phyloP scores from a whole-genome alignment of 2,113 vertebrate species.

The Danionella cerebrum region DNA sequence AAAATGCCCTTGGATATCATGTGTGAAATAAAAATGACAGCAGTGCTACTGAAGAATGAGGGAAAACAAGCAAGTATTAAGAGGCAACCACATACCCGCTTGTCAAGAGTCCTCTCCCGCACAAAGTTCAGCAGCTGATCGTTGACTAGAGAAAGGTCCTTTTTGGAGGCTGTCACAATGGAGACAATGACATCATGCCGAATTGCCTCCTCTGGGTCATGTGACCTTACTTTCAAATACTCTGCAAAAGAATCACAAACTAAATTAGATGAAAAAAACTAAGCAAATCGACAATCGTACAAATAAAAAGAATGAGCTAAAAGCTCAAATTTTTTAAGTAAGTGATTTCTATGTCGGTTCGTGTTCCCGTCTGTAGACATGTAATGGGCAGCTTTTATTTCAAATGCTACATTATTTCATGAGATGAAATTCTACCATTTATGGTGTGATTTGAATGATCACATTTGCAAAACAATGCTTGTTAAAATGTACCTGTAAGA shows the following conservation, averaged over 20 bases:
- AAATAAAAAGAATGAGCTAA: no score
- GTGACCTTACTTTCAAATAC: conserved; percentile 91
- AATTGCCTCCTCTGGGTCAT: conserved; percentile 97
- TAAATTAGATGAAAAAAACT: neutral
- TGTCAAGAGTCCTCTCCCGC: conserved; percentile 92
- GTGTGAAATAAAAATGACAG: neutral
- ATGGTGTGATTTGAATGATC: no score
- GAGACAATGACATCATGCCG: conserved; percentile 98
- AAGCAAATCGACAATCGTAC: no score
- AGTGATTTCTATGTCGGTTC: no score
- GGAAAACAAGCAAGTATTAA: neutral
- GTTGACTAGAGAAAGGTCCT: conserved; percentile 93
- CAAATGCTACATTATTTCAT: no score
- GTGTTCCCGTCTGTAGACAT: no score
- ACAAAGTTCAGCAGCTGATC: conserved; percentile 96
- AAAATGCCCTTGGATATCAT: neutral
- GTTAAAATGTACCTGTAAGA: conserved; percentile 91
- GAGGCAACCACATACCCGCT: conserved; percentile 68
- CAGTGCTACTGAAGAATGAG: neutral
- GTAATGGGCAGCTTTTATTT: no score
- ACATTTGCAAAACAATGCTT: no score
- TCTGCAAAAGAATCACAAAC: conserved; percentile 60
- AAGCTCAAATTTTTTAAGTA: no score
- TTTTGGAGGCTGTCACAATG: conserved; percentile 97
- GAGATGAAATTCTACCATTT: no score